Percentiles rank a stretch among this genome's conserved stretches.
phyloP scores from a whole-genome alignment of 1,140 invertebrate genomes.

The Piezodorus guildinii region DNA sequence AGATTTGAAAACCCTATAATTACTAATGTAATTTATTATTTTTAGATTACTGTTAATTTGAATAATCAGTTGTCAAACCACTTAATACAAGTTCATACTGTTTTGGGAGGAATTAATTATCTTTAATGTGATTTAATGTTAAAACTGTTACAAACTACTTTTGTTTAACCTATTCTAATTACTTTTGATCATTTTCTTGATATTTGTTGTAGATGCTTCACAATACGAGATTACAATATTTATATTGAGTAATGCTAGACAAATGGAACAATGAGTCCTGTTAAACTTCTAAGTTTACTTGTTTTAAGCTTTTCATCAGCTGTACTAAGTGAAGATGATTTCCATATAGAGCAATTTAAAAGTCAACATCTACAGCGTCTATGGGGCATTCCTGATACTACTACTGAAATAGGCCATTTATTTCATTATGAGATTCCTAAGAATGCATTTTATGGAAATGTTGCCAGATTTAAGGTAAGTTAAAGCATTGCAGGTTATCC shows the following conservation, averaged over 20 bases:
- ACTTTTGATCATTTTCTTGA: not conserved
- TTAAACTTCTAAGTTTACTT: not conserved
- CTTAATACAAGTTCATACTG: too few species aligned
- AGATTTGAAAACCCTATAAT: too few species aligned
- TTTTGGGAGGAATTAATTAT: not conserved
- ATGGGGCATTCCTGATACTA: constrained; percentile 27
- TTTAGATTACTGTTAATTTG: too few species aligned
- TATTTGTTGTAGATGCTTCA: not conserved
- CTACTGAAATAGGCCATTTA: constrained; percentile 23
- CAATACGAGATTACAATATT: not conserved
- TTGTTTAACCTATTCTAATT: not conserved
- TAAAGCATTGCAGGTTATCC: not conserved
- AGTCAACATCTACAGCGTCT: constrained; percentile 19
- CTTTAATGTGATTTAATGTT: not conserved
- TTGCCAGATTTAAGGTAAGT: constrained; percentile 23
- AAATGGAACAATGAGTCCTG: not conserved
- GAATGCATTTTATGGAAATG: constrained; percentile 26
- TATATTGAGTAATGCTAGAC: not conserved
- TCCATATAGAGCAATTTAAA: constrained; percentile 22
- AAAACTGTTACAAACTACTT: not conserved
- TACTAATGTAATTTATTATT: too few species aligned
- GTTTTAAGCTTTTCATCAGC: not conserved
- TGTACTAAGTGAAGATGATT: constrained; percentile 18
- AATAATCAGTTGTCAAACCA: too few species aligned
- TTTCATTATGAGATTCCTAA: constrained; percentile 26